Percentiles rank a stretch among this genome's conserved stretches.
Conservation (phyloP, 53 echinoderm and acorn worm species). For the Echinarachnius parma region DNA sequence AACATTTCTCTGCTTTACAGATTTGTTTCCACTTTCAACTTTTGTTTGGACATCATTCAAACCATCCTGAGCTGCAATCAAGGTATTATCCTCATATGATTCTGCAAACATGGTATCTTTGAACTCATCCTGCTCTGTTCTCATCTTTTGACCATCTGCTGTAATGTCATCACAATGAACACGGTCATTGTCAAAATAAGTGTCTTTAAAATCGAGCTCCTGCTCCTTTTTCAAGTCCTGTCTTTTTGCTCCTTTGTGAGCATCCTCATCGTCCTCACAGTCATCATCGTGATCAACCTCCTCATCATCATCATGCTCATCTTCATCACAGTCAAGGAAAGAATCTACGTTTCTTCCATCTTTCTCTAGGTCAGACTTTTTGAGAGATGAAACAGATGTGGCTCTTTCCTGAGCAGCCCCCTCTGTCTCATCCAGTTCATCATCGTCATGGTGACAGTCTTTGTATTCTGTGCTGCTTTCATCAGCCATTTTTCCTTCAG, state of each 20-base stretch:
- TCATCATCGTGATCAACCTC: not conserved
- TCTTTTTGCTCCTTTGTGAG: slow-evolving; percentile 2
- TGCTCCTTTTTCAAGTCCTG: slow-evolving; percentile 16
- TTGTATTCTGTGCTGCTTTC: not conserved
- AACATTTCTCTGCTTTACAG: no score
- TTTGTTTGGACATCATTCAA: no score
- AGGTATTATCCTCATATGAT: no score
- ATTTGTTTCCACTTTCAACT: no score
- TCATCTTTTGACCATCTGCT: not conserved
- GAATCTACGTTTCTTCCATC: not conserved
- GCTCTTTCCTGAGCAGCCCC: not conserved
- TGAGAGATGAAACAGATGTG: not conserved
- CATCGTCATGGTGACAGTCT: not conserved
- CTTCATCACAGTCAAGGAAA: slow-evolving; percentile 8
- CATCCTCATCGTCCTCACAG: not conserved
- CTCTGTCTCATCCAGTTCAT: not conserved
- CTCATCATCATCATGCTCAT: not conserved
- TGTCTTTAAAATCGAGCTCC: not conserved
- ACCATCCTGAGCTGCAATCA: no score
- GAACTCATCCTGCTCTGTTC: not conserved
- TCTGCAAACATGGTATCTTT: no score
- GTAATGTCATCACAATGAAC: no score
- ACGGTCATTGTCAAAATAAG: not conserved
- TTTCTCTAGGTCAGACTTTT: slow-evolving; percentile 11
- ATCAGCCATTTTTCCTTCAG: not conserved